A percentile compares a stretch with the other conserved stretches of the same genome.
These are phyloP conservation scores for Siderastrea radians DNA, from an alignment of 92 coral and sea anemone species.

Conservation along the genomic window DNA sequence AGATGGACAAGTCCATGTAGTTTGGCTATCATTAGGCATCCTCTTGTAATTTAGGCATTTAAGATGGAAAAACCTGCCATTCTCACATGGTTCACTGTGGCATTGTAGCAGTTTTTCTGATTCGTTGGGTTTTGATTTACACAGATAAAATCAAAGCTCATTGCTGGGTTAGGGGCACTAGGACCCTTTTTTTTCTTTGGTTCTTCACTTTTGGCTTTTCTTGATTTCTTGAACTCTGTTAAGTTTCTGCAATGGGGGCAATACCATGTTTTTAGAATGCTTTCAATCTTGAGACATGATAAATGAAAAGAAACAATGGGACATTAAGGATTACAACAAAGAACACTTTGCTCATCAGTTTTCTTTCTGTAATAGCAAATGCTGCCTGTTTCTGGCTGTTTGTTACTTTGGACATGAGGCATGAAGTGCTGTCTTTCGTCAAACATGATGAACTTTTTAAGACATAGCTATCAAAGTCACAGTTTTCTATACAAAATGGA, in stretches of 20 bases:
- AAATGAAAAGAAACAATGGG: constrained; percentile 70
- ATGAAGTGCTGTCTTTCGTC: constrained; percentile 10
- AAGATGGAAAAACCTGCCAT: no score
- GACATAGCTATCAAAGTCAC: constrained; percentile 44
- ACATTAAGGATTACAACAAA: constrained; percentile 67
- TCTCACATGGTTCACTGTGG: constrained; percentile 45
- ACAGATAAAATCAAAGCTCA: constrained; percentile 43
- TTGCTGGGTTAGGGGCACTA: constrained; percentile 34
- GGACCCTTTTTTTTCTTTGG: constrained; percentile 9
- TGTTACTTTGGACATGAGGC: constrained; percentile 20
- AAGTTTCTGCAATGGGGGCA: constrained; percentile 64
- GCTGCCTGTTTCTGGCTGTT: constrained; percentile 32
- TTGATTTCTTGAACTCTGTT: constrained; percentile 61
- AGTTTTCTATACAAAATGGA: constrained; percentile 32
- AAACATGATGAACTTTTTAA: constrained; percentile 47
- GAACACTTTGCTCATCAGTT: constrained; percentile 51
- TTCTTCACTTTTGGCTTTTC: constrained; percentile 27
- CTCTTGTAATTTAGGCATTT: no score
- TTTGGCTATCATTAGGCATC: constrained; percentile 62
- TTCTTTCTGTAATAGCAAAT: constrained; percentile 74
- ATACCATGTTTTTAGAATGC: constrained; percentile 70
- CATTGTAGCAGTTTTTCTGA: constrained; percentile 58
- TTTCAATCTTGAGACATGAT: constrained; percentile 61
- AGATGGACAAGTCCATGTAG: constrained; percentile 60
- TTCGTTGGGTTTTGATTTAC: constrained; percentile 40